Conservation (phyloP, 1,140 invertebrate genomes). For the Macrostomum lignano region DNA sequence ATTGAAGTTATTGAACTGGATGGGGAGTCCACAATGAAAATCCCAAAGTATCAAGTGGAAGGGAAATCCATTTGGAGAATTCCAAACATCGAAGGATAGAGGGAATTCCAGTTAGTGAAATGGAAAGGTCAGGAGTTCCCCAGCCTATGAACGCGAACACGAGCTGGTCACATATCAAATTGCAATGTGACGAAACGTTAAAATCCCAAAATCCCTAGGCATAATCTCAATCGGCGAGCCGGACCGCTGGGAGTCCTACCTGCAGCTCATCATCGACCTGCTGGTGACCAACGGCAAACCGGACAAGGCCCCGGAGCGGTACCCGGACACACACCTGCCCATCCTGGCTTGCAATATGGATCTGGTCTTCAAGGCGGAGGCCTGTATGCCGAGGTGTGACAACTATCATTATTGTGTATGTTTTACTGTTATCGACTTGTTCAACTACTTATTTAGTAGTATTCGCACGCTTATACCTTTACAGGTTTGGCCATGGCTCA, state of each 20-base stretch:
- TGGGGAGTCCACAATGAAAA: too few species aligned
- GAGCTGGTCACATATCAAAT: too few species aligned
- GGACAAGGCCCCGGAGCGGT: conserved; percentile 21
- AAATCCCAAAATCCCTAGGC: too few species aligned
- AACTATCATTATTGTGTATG: neutral
- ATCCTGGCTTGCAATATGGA: conserved; percentile 41
- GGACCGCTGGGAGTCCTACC: conserved; percentile 32
- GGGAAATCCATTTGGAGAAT: too few species aligned
- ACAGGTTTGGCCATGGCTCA: conserved; percentile 37
- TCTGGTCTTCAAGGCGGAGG: conserved; percentile 39
- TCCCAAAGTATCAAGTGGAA: too few species aligned
- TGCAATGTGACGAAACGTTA: too few species aligned
- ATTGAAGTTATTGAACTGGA: too few species aligned
- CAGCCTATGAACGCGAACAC: too few species aligned
- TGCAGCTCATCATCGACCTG: conserved; percentile 31
- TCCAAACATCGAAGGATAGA: too few species aligned
- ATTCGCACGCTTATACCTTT: conserved; percentile 5
- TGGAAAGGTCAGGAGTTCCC: too few species aligned
- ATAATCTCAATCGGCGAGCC: conserved; percentile 38
- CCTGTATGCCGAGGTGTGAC: conserved; percentile 31
- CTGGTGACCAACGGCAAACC: conserved; percentile 14
- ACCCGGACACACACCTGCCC: conserved; percentile 30
- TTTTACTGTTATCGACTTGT: neutral
- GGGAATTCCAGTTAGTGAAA: too few species aligned
- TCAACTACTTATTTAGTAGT: neutral